phyloP scores from a whole-genome alignment of 2,113 vertebrate genomes.

The Charadrius vociferus region DNA sequence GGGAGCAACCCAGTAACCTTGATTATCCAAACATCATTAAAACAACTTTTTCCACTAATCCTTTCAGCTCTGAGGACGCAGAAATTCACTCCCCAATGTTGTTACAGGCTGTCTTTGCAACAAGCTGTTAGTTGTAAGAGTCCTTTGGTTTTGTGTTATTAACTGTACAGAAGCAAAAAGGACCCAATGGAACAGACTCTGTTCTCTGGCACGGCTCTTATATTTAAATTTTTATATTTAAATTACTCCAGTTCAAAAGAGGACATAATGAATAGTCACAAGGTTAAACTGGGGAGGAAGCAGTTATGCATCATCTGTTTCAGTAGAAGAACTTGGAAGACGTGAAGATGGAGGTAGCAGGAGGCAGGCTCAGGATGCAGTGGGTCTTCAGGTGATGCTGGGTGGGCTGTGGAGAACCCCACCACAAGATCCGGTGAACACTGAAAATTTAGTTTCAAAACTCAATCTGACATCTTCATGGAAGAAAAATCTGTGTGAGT shows the following conservation, averaged over 20 bases:
- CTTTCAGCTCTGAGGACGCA: background rate
- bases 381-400: background rate
- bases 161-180: background rate
- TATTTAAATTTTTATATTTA: too few species aligned
- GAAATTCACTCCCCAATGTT: background rate
- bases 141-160: background rate
- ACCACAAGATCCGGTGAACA: background rate
- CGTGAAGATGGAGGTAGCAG: accelerated
- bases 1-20: background rate
- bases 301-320: background rate
- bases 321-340: background rate
- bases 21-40: background rate
- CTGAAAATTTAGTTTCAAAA: background rate
- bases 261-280: background rate
- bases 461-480: background rate
- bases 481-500: background rate
- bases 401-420: background rate
- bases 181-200: too few species aligned
- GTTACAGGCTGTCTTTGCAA: background rate
- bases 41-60: background rate
- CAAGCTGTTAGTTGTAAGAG: background rate
- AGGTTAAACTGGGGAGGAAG: background rate
- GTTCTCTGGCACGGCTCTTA: background rate
- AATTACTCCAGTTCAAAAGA: background rate
- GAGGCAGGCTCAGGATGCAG: background rate